These are phyloP conservation scores for Masticophis lateralis DNA, from an alignment of 2,797 vertebrate species.

Conservation along the genomic window DNA sequence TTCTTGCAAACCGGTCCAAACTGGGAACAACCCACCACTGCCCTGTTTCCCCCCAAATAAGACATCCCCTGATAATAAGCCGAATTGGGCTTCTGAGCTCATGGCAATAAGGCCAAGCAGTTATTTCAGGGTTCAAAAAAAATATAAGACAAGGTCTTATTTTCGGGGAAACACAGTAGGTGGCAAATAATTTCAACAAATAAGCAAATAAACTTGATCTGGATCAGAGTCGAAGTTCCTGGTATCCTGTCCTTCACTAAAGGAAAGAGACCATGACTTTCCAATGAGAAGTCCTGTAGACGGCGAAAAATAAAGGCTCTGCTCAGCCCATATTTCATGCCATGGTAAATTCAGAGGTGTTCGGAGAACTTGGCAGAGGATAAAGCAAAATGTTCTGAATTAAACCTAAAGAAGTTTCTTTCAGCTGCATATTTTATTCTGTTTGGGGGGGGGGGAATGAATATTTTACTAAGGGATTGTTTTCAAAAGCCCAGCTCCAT, in stretches of 20 bases:
- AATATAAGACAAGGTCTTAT: too few species aligned
- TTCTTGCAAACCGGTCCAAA: too few species aligned
- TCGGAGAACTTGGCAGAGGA: neutral
- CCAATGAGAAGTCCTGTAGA: neutral
- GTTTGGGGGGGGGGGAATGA: neutral
- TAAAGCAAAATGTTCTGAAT: neutral
- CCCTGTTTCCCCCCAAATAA: too few species aligned
- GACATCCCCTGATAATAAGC: too few species aligned
- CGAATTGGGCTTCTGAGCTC: too few species aligned
- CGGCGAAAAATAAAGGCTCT: neutral
- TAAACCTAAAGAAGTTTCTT: neutral
- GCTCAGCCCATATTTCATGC: neutral
- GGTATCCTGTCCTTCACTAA: neutral
- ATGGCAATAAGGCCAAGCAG: too few species aligned
- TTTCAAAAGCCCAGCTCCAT: neutral
- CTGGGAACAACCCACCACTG: too few species aligned
- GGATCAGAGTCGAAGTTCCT: neutral
- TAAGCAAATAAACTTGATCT: neutral
- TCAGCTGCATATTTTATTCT: neutral
- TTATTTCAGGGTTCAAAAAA: too few species aligned
- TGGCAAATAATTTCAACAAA: too few species aligned
- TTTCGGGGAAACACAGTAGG: too few species aligned
- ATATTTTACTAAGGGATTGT: neutral
- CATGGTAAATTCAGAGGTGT: neutral
- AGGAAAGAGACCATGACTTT: neutral